Evolutionary conservation across 1,140 invertebrate genomes (phyloP), one percentile per base, ranked within the genome.

Genomic region (Helicoverpa armigera): DNA sequence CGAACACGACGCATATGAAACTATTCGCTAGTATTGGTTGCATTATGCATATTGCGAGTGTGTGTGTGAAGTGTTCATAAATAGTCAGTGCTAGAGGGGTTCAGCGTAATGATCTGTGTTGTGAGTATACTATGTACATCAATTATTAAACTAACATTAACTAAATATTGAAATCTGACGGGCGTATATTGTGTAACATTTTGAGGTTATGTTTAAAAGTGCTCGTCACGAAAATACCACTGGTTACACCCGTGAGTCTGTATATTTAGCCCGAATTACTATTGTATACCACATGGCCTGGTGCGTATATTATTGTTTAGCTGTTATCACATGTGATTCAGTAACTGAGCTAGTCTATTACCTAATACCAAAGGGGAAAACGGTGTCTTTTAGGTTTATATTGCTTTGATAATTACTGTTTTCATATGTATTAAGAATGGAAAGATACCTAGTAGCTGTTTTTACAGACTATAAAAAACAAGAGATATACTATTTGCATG

Each of bases 61-160:
- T 91, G 89, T 94, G 92, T 83, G 92, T 93, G 86, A 85, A 90
- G 90, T 93, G 93, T 87, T 90, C 90, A 90, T 86, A 94, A 94
- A 94, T 92, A 94, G 90, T 89, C 87, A 85, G 90, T 90, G 89
- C 88, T 89, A 91, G 89, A 92, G 89, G 90, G 85, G 89, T 88
- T 92, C 88, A 86, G 89, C 87, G 87, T 87, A 88, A 91, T 93
- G 91, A 88, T 91, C 83, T 87, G 81, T 88, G 86, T 90, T 89
- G 91, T 94, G 87, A 94, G 92, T 94, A 89, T 82, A 79, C 67
- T 78, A 82, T 72, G 63, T 82, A 50, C 83, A 83, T 69, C 29
- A 73, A 51, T 81, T 80, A 78, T 83, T 83, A 85, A 80, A 81
- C 43, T 75, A 61, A 86, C 48, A 87, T 88, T 63, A 86, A 88